Percentiles rank a stretch among this genome's conserved stretches.
Evolutionary conservation across 1,140 invertebrate genomes (phyloP).

Genomic region (Fopius arisanus): DNA sequence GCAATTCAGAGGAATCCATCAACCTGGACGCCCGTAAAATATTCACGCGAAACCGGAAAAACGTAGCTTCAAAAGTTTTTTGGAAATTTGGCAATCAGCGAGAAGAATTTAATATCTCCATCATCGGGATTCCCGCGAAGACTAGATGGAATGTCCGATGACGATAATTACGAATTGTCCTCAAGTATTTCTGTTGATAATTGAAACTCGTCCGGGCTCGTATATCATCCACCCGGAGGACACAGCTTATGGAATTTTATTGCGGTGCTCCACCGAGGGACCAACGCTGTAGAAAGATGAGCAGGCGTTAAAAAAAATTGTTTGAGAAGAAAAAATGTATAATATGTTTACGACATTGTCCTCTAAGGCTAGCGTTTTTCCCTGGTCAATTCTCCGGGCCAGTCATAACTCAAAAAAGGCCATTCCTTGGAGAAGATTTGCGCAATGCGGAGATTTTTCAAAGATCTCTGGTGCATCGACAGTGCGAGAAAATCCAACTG

Average conservation of each 20-base stretch:
- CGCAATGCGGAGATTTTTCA: constrained; percentile 26
- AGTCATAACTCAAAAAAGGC: constrained; percentile 40
- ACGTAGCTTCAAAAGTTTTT: too few relatives aligned
- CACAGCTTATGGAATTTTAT: constrained; percentile 44
- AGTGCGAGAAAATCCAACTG: constrained; percentile 36
- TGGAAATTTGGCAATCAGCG: too few relatives aligned
- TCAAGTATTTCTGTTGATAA: constrained; percentile 31
- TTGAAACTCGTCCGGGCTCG: constrained; percentile 33
- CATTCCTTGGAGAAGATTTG: not conserved
- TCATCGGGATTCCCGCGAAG: not conserved
- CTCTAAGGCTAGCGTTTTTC: constrained; percentile 40
- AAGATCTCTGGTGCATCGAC: constrained; percentile 21
- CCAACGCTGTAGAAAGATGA: not conserved
- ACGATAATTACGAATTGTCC: constrained; percentile 48
- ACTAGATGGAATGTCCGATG: not conserved
- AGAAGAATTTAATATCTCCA: not conserved
- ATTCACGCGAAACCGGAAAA: too few relatives aligned
- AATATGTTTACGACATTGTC: constrained; percentile 39
- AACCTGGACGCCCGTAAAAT: too few relatives aligned
- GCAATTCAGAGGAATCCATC: too few relatives aligned
- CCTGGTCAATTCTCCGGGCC: not conserved
- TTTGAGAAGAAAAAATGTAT: constrained; percentile 30
- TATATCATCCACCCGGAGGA: constrained; percentile 30
- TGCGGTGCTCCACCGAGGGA: constrained; percentile 38
- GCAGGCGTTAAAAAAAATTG: not conserved